Evolutionary conservation across 2,888 invertebrate species (phyloP), one percentile per base, ranked within the genome.

Genomic region (Sesia bembeciformis): DNA sequence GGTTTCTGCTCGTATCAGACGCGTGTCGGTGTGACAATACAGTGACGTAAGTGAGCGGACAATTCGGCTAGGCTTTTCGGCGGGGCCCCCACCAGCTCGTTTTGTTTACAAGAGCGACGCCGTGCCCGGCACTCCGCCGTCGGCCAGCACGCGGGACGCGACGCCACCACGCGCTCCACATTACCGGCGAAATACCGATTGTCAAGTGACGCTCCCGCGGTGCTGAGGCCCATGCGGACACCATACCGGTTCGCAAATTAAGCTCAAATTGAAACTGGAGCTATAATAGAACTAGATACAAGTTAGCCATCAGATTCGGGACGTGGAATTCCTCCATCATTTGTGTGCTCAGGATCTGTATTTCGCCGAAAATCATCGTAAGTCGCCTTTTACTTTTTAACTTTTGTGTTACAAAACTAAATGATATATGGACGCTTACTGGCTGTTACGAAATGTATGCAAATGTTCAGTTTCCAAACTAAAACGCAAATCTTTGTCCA

Each of bases 1-100:
- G 43, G 53, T 49, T 55, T 4, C 53, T 56, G 68, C 63, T 65
- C 63, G 60, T 62, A 60, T 69, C 40, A 66, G 67, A 67, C 66
- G 65, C 64, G 68, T 63, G 64, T 23, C 23, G 23, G 23, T 23
- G 2, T 23, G 23, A 23, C 23, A 59, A 42, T 23, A 42, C 59
- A 69, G 82, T 87, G 87, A 86, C 85, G 88, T 84, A 83, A 85
- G 86, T 84, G 81, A 85, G 74, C 79, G 85, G 80, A 69, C 68
- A 63, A 76, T 80, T 78, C 78, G 77, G 75, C 70, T 74, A 84
- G 84, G 86, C 85, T 86, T 86, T 86, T 85, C 78, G 84, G 81
- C 76, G 81, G 78, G 85, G 84, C 88, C 88, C 88, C 88, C 88
- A 83, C 88, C 87, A 81, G 76, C 67, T 65, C 78, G 76, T 74